Base-by-base conservation (phyloP, 2,797 vertebrate species). In the Tachyglossus aculeatus region DNA sequence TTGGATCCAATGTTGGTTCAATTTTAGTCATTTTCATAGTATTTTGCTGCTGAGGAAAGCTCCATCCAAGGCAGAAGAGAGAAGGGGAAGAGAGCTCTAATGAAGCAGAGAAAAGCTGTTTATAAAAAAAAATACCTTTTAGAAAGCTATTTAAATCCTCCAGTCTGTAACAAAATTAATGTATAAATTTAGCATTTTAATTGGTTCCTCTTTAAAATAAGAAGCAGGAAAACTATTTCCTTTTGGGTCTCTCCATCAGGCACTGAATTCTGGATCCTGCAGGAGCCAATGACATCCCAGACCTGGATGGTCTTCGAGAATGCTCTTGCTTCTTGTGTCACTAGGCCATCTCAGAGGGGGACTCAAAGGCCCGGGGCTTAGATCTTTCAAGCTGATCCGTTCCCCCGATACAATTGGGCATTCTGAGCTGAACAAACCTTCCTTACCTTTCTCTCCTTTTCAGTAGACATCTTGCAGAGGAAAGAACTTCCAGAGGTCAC, bases 101-200 rank as follows among this genome's bases (percentile, higher is more conserved):
- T 44, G 55, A 58, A 74, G 58, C 58, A 33, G n/a, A 53, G 54
- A 71, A 67, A 79, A 70, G 65, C 57, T 13, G 64, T 34, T 73
- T 81, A 75, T 81, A 83, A 83, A 86, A n/a, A 86, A n/a, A n/a
- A 85, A 83, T 75, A 81, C 78, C 67, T 83, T 75, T 73, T 40
- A 36, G 73, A 51, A 60, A 77, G 78, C 78, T 85, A 75, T 85
- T 87, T 81, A 61, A 70, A 71, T 75, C 48, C 74, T 74, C 64
- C 65, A 10, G 19, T 71, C 78, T 81, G 59, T 9, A 29, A 56
- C 64, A 62, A 65, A 74, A 79, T 65, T 63, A 65, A 72, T 65
- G 61, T 67, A 22, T 52, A 72, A 81, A 81, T 39, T 55, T 43
- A 53, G 61, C 3, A 18, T 51, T 62, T 67, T 58, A 24, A 25